Percentiles rank a stretch among this genome's conserved stretches.
phyloP scores from a whole-genome alignment of 2,113 vertebrate species.

The Tringa solitaria region DNA sequence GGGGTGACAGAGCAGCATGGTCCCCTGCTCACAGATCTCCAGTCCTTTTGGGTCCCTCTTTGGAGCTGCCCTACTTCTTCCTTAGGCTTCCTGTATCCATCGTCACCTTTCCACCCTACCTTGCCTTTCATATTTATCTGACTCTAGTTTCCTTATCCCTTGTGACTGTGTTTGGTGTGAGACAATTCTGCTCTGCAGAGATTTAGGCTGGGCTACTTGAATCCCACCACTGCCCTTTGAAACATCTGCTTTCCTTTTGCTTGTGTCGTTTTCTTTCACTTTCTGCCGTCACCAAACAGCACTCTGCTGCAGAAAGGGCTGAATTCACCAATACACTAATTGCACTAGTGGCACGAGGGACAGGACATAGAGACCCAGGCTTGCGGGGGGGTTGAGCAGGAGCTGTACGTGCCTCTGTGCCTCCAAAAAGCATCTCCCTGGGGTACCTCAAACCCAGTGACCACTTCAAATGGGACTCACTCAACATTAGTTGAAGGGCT shows the following conservation, averaged over 20 bases:
- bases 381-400: background rate
- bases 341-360: background rate
- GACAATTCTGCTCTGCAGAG: background rate
- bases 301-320: background rate
- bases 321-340: background rate
- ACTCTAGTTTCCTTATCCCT: background rate
- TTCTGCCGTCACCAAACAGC: background rate
- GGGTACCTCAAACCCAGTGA: background rate
- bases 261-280: background rate
- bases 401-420: background rate
- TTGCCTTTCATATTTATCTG: background rate
- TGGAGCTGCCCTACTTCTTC: background rate
- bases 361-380: background rate
- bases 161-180: background rate
- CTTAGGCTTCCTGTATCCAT: background rate
- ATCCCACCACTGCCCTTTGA: background rate
- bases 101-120: background rate
- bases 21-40: background rate
- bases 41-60: background rate
- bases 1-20: background rate
- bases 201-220: background rate
- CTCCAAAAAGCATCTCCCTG: background rate
- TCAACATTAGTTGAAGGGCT: background rate
- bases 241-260: background rate
- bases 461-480: background rate